These are phyloP conservation scores for Meriones unguiculatus DNA, from an alignment of 2,113 vertebrate species.

Conservation along the genomic window DNA sequence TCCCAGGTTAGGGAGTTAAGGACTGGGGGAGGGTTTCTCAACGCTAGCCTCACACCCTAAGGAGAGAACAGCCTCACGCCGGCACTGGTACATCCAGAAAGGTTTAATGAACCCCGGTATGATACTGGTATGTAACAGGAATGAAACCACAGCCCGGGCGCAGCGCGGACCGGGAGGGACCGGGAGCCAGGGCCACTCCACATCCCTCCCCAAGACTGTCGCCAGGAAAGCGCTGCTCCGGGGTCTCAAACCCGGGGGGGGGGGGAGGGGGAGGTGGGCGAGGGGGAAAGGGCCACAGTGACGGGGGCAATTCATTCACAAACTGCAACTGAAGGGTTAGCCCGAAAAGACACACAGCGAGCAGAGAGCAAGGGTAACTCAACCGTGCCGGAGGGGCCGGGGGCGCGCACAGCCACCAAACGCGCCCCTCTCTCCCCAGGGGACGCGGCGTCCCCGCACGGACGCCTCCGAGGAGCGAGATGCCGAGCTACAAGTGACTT, in stretches of 20 bases:
- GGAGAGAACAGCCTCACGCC: conserved; percentile 59
- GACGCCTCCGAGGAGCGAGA: background rate
- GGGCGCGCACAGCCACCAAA: background rate
- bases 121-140: conserved; percentile 73
- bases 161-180: conserved; percentile 45
- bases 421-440: background rate
- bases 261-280: too few relatives aligned
- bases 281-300: background rate
- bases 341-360: background rate
- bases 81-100: conserved; percentile 62
- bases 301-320: background rate
- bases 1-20: background rate
- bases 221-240: conserved; percentile 81
- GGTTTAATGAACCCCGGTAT: conserved; percentile 82
- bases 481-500: background rate
- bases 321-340: conserved; percentile 56
- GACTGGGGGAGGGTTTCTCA: background rate
- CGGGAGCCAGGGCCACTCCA: background rate
- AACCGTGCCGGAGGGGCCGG: background rate
- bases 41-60: too few relatives aligned
- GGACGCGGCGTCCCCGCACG: background rate
- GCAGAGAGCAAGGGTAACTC: conserved; percentile 40
- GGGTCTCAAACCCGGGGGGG: background rate
- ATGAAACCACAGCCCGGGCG: conserved; percentile 70
- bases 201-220: conserved; percentile 40